A percentile compares a stretch with the other conserved stretches of the same genome.
These are phyloP conservation scores for Psittacula cyanocephala DNA, from an alignment of 2,113 vertebrate species.

Conservation along the genomic window DNA sequence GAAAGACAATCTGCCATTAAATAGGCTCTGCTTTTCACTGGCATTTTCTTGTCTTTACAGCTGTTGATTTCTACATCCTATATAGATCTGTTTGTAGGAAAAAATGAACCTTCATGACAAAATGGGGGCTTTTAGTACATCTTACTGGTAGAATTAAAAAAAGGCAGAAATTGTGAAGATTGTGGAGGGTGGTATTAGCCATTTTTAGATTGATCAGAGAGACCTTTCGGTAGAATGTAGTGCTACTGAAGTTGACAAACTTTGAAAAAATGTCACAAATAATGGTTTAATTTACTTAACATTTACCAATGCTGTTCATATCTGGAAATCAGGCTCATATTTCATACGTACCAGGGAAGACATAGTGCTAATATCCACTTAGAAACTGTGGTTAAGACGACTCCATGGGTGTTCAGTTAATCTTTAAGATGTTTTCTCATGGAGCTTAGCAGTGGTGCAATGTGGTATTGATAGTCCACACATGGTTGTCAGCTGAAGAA, in stretches of 20 bases:
- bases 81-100: background rate
- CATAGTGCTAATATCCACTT: background rate
- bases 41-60: background rate
- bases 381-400: background rate
- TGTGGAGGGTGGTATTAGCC: background rate
- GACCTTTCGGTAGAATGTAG: background rate
- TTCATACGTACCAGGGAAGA: fast-evolving
- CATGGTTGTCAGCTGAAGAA: background rate
- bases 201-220: background rate
- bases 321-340: background rate
- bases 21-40: background rate
- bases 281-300: background rate
- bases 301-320: background rate
- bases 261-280: background rate
- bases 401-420: background rate
- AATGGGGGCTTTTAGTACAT: fast-evolving
- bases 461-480: background rate
- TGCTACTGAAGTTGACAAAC: background rate
- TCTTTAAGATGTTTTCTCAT: background rate
- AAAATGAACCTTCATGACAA: background rate
- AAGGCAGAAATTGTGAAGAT: background rate
- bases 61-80: background rate
- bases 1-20: background rate
- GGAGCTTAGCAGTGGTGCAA: background rate
- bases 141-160: background rate